These are phyloP conservation scores for Manduca sexta DNA, from an alignment of 1,140 invertebrate genomes.

Conservation along the genomic window DNA sequence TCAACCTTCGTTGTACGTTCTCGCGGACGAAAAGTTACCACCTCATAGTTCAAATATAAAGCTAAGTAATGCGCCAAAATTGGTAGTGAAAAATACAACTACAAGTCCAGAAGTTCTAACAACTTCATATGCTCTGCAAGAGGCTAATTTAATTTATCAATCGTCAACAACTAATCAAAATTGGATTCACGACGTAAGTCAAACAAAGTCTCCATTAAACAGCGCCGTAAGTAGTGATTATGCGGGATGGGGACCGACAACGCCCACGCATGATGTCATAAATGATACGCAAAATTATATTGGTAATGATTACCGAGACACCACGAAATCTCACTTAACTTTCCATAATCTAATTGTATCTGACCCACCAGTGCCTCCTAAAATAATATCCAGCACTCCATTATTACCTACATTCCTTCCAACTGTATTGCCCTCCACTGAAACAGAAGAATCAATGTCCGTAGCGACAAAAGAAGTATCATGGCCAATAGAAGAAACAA, in stretches of 20 bases:
- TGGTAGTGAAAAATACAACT: slow-evolving; percentile 33
- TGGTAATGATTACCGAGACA: slow-evolving; percentile 33
- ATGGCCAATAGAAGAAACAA: slow-evolving; percentile 18
- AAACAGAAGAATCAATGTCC: slow-evolving; percentile 10
- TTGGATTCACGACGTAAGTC: slow-evolving; percentile 53
- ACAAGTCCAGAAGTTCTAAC: slow-evolving; percentile 40
- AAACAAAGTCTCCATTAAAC: slow-evolving; percentile 38
- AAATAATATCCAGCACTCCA: slow-evolving; percentile 14
- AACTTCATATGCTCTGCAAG: slow-evolving; percentile 66
- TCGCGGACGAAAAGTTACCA: slow-evolving; percentile 37
- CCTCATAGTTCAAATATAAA: slow-evolving; percentile 32
- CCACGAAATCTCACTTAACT: slow-evolving; percentile 34
- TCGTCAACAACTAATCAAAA: slow-evolving; percentile 68
- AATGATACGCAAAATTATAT: slow-evolving; percentile 60
- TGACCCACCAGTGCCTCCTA: slow-evolving; percentile 33
- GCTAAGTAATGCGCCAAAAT: slow-evolving; percentile 32
- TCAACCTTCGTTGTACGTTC: slow-evolving; percentile 42
- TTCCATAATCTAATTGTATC: slow-evolving; percentile 54
- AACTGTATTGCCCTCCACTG: slow-evolving; percentile 32
- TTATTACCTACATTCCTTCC: slow-evolving; percentile 41
- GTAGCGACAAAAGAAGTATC: slow-evolving; percentile 18
- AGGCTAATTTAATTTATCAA: slow-evolving; percentile 78
- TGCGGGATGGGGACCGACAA: slow-evolving; percentile 64
- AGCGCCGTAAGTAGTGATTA: slow-evolving; percentile 61
- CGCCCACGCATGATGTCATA: slow-evolving; percentile 34